Conservation (phyloP, 1,140 invertebrate genomes). For the Bombus pascuorum region DNA sequence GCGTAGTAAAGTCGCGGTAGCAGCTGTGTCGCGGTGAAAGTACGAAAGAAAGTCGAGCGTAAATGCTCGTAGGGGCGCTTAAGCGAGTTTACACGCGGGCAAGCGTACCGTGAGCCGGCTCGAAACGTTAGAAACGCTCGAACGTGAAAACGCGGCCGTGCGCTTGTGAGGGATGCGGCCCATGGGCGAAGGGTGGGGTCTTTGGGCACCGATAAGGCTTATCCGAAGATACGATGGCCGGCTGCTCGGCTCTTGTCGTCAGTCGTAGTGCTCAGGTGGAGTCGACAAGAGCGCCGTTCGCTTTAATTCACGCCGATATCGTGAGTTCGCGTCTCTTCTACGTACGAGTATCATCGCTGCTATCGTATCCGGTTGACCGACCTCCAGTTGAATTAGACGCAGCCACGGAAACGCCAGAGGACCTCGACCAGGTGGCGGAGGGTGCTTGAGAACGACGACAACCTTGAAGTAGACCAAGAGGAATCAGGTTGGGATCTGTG, state of each 20-base stretch:
- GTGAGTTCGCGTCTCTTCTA: slow-evolving; percentile 26
- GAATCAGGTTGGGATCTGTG: slow-evolving; percentile 11
- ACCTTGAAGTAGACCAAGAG: neutral
- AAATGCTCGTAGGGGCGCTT: slow-evolving; percentile 25
- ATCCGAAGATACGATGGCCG: slow-evolving; percentile 69
- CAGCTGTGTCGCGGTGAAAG: neutral
- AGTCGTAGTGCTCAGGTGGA: slow-evolving; percentile 68
- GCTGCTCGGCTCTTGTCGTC: slow-evolving; percentile 51
- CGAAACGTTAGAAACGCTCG: neutral
- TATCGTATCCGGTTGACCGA: neutral
- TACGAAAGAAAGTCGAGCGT: slow-evolving; percentile 5
- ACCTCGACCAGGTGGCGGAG: slow-evolving; percentile 16
- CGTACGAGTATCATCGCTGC: neutral
- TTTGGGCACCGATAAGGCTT: slow-evolving; percentile 68
- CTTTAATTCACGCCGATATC: slow-evolving; percentile 45
- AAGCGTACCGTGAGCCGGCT: neutral
- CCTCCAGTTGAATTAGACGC: slow-evolving; percentile 21
- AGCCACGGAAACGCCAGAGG: slow-evolving; percentile 18
- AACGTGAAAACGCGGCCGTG: slow-evolving; percentile 14
- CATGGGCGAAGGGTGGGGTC: slow-evolving; percentile 61
- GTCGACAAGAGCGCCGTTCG: slow-evolving; percentile 57
- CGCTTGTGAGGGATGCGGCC: slow-evolving; percentile 56
- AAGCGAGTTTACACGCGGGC: slow-evolving; percentile 15
- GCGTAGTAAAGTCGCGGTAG: neutral
- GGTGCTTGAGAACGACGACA: neutral